Evolutionary conservation across 2,113 vertebrate species (phyloP), one percentile per base, ranked within the genome.

Genomic region (Phaethornis superciliosus): DNA sequence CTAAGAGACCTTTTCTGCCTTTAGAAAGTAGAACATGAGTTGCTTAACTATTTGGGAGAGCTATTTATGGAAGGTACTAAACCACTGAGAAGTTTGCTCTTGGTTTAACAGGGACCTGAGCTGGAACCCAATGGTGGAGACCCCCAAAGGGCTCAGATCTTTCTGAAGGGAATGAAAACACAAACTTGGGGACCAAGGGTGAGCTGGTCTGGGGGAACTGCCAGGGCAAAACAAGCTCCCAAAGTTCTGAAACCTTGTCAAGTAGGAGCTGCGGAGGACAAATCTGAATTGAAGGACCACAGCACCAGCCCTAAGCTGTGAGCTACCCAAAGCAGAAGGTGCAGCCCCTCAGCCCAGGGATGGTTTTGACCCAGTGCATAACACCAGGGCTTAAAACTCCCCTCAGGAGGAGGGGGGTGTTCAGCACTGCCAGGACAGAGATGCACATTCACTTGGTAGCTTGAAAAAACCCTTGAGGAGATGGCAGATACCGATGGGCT

Each of bases 1-100:
- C 85, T 77, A 75, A 78, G 85, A 83, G 87, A 60, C 37, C 56
- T 86, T 59, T 89, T 77, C 71, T 91, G 54, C 63, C 81, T 91
- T 93, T 49, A 37, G 79, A 88, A 92, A 91, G 70, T 3, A 77
- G 71, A 88, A 75, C 6, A 40, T 9, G 59, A 92, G 77, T 49
- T 74, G 60, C 69, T 83, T 13, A 33, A 78, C 55, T 65, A 75
- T 95, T 94, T 91, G 71, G 79, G 40, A 92, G 19, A 37, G 68
- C 64, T 94, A 88, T 93, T 88, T 88, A 91, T 89, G 85, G 90
- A 89, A 23, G 56, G 35, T 1, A 9, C 12, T 67, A 69, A 54
- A 62, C 44, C 40, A n/a, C 23, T 1, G 2, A 56, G 47, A 56
- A 51, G 15, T 44, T 40, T 74, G 30, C 23, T 46, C 9, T 35